These are phyloP conservation scores for Malacoctenus gilli DNA, from an alignment of 2,797 vertebrate species.

Conservation along the genomic window DNA sequence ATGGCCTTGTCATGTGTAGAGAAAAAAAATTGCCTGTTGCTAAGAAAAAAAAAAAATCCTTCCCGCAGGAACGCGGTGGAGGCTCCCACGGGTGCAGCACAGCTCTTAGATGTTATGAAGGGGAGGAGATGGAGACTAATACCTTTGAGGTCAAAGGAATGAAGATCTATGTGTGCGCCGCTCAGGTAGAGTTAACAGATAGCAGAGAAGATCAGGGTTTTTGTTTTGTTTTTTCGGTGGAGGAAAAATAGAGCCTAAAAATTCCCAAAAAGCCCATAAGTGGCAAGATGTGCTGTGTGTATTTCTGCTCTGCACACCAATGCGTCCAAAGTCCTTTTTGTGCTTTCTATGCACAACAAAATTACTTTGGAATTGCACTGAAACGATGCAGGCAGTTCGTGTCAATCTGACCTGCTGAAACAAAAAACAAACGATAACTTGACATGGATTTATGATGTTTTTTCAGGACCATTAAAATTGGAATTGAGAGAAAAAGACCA, in stretches of 20 bases:
- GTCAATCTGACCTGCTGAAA: too few species aligned
- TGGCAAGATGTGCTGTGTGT: neutral
- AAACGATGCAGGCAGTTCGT: too few species aligned
- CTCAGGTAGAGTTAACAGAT: conserved; percentile 13
- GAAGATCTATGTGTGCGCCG: conserved; percentile 25
- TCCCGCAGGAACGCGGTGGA: conserved; percentile 17
- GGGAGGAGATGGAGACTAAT: conserved; percentile 52
- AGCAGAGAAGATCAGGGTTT: conserved; percentile 2
- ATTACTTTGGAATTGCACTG: too few species aligned
- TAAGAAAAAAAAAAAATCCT: conserved; percentile 1
- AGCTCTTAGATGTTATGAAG: conserved; percentile 39
- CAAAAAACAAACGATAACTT: too few species aligned
- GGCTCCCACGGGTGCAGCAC: conserved; percentile 31
- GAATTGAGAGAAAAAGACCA: too few species aligned
- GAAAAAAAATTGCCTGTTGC: conserved; percentile 10
- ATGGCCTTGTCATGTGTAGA: conserved; percentile 49
- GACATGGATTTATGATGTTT: too few species aligned
- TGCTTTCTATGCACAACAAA: too few species aligned
- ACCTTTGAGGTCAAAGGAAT: conserved; percentile 45
- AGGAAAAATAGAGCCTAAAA: conserved; percentile 6
- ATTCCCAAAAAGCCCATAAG: conserved; percentile 8
- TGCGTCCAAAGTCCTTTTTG: neutral
- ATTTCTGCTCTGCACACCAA: too few species aligned
- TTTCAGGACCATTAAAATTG: too few species aligned
- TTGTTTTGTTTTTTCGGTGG: conserved; percentile 8